Evolutionary conservation across 2,113 vertebrate genomes (phyloP), one percentile per base, ranked within the genome.

Genomic region (Alethe castanea): DNA sequence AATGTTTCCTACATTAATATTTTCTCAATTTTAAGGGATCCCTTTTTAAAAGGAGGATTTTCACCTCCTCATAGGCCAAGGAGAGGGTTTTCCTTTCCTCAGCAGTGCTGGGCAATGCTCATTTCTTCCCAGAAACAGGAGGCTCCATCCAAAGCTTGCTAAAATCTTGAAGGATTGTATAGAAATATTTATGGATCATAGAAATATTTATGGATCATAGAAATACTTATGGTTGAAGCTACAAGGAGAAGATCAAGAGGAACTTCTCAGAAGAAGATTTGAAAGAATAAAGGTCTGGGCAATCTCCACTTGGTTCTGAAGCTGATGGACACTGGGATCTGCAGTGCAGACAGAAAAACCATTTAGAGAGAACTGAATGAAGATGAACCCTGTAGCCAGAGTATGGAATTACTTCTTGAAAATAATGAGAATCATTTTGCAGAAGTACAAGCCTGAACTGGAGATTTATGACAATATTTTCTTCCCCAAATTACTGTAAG

Each of bases 391-490:
- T 38, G n/a, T 2, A 81, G 67, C 40, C 60, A 60, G 35, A 48
- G 64, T 14, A 24, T 6, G 52, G 72, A 90, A 92, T 86, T 66
- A 53, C 84, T 90, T 73, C 88, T 80, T 19, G 60, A 81, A 78
- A 96, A 88, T 77, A 73, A 84, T 52, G 80, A 52, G 24, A 88
- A 66, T 47, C 5, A 50, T 93, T 90, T 66, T 88, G 42, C 35
- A 52, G 20, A 65, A 80, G 45, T 45, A 73, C 48, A 72, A 74
- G 38, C 53, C 81, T n/a, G 8, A 50, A 57, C 5, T 11, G 72
- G 28, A 66, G 91, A 96, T 87, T 95, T 76, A 95, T 67, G 88
- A 40, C 29, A 44, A 61, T 26, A 57, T 67, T 77, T 90, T 90
- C 79, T 72, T 3, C 12, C 38, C 50, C 40, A 86, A 85, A 94